Conservation (phyloP, 2,797 vertebrate genomes). For the Melanotaenia nigrans region DNA sequence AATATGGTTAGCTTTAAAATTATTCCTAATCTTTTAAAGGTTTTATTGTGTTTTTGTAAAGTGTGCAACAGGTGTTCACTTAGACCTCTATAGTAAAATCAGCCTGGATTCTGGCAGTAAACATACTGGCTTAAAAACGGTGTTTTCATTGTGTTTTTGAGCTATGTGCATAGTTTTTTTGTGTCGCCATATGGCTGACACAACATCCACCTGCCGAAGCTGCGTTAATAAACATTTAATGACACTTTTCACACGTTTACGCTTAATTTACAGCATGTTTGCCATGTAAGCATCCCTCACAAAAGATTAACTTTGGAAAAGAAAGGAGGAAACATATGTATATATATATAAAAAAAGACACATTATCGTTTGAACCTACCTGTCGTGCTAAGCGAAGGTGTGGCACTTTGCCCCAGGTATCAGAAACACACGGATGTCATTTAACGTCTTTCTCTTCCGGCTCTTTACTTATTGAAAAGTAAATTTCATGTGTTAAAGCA, state of each 20-base stretch:
- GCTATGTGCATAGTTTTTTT: not conserved
- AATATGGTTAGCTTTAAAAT: not conserved
- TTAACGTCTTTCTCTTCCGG: slow-evolving; percentile 56
- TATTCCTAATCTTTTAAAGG: not conserved
- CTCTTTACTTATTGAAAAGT: not conserved
- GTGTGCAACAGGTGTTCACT: slow-evolving; percentile 40
- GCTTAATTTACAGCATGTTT: not conserved
- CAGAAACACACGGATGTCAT: slow-evolving; percentile 75
- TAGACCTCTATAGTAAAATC: not conserved
- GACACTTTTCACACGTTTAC: not conserved
- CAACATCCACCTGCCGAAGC: not conserved
- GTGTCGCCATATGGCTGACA: slow-evolving; percentile 53
- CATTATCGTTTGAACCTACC: slow-evolving; percentile 66
- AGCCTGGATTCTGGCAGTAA: not conserved
- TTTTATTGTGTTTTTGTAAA: not conserved
- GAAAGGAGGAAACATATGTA: not conserved
- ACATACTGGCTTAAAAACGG: not conserved
- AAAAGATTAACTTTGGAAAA: not conserved
- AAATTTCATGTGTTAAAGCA: not conserved
- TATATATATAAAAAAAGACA: not conserved
- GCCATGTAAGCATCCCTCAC: too few relatives aligned
- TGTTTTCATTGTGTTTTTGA: not conserved
- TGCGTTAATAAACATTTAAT: slow-evolving; percentile 6
- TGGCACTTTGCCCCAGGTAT: slow-evolving; percentile 80
- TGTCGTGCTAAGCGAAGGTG: slow-evolving; percentile 81